These are phyloP conservation scores for Marmota monax DNA, from an alignment of 2,113 vertebrate species.

Conservation along the genomic window DNA sequence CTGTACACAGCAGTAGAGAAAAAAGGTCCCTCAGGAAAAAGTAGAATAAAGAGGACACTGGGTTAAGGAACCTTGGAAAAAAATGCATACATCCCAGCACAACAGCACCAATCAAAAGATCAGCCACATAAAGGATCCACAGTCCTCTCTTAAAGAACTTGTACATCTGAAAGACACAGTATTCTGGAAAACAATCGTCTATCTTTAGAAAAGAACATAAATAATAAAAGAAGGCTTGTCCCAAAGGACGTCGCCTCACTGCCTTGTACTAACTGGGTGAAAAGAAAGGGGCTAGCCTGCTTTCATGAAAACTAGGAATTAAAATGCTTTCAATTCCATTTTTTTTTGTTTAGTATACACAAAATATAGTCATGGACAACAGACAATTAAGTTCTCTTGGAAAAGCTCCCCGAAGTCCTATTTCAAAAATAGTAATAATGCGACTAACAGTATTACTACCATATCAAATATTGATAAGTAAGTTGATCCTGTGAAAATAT, in stretches of 20 bases:
- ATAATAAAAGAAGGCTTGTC: slow-evolving; percentile 63
- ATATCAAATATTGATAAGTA: neutral
- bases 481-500: slow-evolving; percentile 26
- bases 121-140: slow-evolving; percentile 12
- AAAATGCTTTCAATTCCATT: neutral
- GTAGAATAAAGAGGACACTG: neutral
- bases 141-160: neutral
- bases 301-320: neutral
- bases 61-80: neutral
- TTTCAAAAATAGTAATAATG: slow-evolving; percentile 23
- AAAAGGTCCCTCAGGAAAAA: neutral
- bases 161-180: neutral
- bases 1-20: neutral
- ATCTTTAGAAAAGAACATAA: slow-evolving; percentile 66
- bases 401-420: neutral
- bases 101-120: neutral
- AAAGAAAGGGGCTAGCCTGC: neutral
- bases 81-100: neutral
- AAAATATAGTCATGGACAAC: slow-evolving; percentile 31
- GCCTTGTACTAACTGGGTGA: neutral
- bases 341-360: neutral
- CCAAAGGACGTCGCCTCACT: neutral
- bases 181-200: slow-evolving; percentile 44
- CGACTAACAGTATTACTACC: neutral
- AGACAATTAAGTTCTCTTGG: neutral